Evolutionary conservation across 1,140 invertebrate genomes (phyloP), one percentile per base, ranked within the genome.

Genomic region (Listronotus bonariensis): DNA sequence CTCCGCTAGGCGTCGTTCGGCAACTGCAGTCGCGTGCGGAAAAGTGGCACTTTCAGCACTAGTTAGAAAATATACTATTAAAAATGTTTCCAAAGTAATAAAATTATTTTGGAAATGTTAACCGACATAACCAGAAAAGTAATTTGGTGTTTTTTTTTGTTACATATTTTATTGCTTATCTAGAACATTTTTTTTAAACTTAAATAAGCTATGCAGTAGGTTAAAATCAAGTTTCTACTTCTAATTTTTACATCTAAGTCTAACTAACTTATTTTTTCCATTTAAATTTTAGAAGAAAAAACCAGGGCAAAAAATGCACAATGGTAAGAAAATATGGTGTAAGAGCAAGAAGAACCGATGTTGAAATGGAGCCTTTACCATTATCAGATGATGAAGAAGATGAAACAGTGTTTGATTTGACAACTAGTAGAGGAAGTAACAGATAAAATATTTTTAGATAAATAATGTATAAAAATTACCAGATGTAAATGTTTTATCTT

Each of bases 381-480:
- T 72, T 84, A 20, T 82, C 83, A 46, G 83, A 85, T 53, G 84
- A 86, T 53, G 84, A 85, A 34, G 84, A 85, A 6, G 83, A 85
- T 70, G 83, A 84, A 56, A 84, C 82, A 55, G 76, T 85, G 43
- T 85, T 85, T 70, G 83, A 84, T 75, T 67, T 78, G 51, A 40
- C 41, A 32, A 26, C 45, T 15, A 72, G 58, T 65, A 42, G 67
- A 14, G 59, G 45, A 15, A 67, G n/a, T 53, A 46, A 46, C 9
- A 3, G 26, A 18, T 46, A 58, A 14, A 41, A 18, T 20, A 1
- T 9, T 26, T 49, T 26, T 26, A 26, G 20, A 26, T 26, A 26
- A 1, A 1, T 26, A 26, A 26, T 26, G 5, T 26, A 3, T 26
- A 26, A 26, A 26, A 26, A 26, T 26, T 26, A 26, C 5, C 1